Conservation (phyloP, 1,140 invertebrate species). For the Penaeus indicus region DNA sequence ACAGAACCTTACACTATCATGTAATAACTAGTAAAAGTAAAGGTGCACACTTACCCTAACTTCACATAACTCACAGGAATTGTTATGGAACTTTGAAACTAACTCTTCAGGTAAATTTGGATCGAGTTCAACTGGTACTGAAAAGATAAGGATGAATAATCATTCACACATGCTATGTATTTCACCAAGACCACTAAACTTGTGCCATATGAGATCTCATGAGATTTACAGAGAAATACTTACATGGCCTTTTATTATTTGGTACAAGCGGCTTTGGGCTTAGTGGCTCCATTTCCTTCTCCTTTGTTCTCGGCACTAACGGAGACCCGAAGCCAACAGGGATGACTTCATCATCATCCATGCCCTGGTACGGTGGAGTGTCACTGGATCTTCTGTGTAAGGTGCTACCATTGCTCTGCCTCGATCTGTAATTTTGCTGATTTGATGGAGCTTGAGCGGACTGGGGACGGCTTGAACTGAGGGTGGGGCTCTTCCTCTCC, state of each 20-base stretch:
- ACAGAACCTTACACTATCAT: not conserved
- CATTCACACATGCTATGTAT: not conserved
- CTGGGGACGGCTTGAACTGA: slow-evolving; percentile 23
- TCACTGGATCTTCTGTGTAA: slow-evolving; percentile 24
- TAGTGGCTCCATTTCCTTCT: slow-evolving; percentile 8
- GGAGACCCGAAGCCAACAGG: slow-evolving; percentile 26
- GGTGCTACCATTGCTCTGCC: slow-evolving; percentile 21
- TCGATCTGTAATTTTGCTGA: slow-evolving; percentile 1
- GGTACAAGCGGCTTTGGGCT: not conserved
- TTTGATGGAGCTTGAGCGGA: not conserved
- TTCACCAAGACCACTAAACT: not conserved
- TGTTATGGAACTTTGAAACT: slow-evolving; percentile 47
- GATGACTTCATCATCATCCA: not conserved
- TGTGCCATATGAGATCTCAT: not conserved
- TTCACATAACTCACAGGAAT: slow-evolving; percentile 53
- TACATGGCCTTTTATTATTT: slow-evolving; percentile 48
- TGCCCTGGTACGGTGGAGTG: not conserved
- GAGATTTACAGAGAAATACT: not conserved
- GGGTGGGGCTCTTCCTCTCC: slow-evolving; percentile 8
- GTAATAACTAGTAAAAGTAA: not conserved
- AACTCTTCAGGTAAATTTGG: slow-evolving; percentile 51
- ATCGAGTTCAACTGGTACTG: slow-evolving; percentile 56
- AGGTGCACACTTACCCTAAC: slow-evolving; percentile 40
- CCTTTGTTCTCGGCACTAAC: slow-evolving; percentile 44
- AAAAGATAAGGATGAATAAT: not conserved